Evolutionary conservation across 2,113 vertebrate species (phyloP).

Genomic region (Channa maculata): DNA sequence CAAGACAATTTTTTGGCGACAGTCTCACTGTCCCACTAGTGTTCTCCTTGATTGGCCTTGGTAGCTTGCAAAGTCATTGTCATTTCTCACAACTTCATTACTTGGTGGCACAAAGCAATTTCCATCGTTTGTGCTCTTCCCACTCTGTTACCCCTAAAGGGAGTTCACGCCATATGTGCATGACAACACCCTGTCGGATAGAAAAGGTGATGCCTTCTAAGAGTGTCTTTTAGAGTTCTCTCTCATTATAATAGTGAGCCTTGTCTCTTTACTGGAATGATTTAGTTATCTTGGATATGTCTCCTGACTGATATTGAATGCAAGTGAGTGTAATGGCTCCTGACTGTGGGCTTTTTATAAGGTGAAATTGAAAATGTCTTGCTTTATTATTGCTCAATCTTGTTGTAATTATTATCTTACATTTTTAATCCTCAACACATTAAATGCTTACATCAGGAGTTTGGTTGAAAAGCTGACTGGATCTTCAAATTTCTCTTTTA

Average conservation of each 20-base stretch:
- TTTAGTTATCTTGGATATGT: slow-evolving; percentile 5
- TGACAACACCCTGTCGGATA: slow-evolving; percentile 71
- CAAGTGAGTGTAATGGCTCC: slow-evolving; percentile 19
- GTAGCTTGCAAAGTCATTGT: slow-evolving; percentile 75
- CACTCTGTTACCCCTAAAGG: slow-evolving; percentile 70
- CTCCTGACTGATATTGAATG: slow-evolving; percentile 10
- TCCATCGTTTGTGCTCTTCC: slow-evolving; percentile 58
- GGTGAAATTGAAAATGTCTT: slow-evolving; percentile 24
- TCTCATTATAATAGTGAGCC: slow-evolving; percentile 16
- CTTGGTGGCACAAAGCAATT: slow-evolving; percentile 79
- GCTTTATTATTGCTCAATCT: slow-evolving; percentile 30
- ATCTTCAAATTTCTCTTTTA: slow-evolving; percentile 22
- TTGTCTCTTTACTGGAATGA: slow-evolving; percentile 31
- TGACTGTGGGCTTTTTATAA: slow-evolving; percentile 24
- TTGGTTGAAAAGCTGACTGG: slow-evolving; percentile 15
- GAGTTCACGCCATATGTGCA: slow-evolving; percentile 74
- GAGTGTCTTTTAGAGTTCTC: slow-evolving; percentile 33
- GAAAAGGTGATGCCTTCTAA: slow-evolving; percentile 51
- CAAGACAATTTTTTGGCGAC: slow-evolving; percentile 64
- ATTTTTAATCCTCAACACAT: slow-evolving; percentile 49
- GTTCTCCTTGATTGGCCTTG: slow-evolving; percentile 77
- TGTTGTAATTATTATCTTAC: slow-evolving; percentile 31
- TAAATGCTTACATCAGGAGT: slow-evolving; percentile 41
- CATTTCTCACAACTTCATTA: slow-evolving; percentile 81
- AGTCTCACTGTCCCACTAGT: slow-evolving; percentile 61